phyloP scores from a whole-genome alignment of 2,113 vertebrate species.

The Geococcyx californianus region DNA sequence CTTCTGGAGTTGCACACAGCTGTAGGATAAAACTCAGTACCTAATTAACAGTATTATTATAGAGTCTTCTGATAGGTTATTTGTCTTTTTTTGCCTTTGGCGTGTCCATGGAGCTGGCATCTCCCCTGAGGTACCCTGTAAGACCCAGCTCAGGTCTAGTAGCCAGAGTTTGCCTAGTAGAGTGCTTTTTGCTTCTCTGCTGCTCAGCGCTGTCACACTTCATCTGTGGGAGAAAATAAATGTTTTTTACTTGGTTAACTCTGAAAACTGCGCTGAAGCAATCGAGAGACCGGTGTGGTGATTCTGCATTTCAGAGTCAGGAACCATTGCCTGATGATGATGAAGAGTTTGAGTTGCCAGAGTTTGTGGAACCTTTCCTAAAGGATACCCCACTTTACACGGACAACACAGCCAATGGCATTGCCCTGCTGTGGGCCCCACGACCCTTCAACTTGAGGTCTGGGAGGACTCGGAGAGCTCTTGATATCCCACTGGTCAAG shows the following conservation, averaged over 20 bases:
- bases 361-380: constrained; percentile 95
- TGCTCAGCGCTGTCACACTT: neutral
- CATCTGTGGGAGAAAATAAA: neutral
- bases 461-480: constrained; percentile 92
- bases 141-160: neutral
- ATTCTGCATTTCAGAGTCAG: constrained; percentile 83
- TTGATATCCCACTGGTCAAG: constrained; percentile 97
- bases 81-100: neutral
- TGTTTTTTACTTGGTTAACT: neutral
- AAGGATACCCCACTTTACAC: constrained; percentile 97
- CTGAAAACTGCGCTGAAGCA: neutral
- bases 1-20: neutral
- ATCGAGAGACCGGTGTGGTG: neutral
- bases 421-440: constrained; percentile 96
- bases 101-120: neutral
- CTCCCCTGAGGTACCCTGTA: neutral
- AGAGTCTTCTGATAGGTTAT: neutral
- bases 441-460: constrained; percentile 96
- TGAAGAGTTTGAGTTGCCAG: constrained; percentile 97
- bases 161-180: neutral
- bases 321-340: constrained; percentile 97
- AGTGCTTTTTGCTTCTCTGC: neutral
- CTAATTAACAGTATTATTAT: neutral
- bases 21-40: neutral
- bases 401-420: constrained; percentile 97